These are phyloP conservation scores for Kryphioiulus occultus DNA, from an alignment of 2,888 invertebrate genomes.

Conservation along the genomic window DNA sequence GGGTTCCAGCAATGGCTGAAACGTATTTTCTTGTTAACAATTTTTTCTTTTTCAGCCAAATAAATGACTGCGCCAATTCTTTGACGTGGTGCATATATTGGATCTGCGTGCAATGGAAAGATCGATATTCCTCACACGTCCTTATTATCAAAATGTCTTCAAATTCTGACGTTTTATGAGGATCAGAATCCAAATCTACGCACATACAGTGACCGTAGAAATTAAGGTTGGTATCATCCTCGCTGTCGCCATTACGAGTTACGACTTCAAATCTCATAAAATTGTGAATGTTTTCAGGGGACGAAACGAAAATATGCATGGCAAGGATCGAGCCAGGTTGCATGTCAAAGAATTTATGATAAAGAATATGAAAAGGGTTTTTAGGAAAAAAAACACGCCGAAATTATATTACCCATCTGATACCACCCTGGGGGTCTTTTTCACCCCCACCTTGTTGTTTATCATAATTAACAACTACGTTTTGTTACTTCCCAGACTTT, in stretches of 20 bases:
- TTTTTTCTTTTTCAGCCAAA: neutral
- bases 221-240: neutral
- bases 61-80: slow-evolving; percentile 25
- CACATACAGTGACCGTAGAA: slow-evolving; percentile 11
- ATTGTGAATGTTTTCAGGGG: neutral
- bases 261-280: slow-evolving; percentile 22
- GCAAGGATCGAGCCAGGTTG: neutral
- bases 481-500: too few species aligned
- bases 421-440: neutral
- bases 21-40: neutral
- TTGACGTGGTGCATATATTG: neutral
- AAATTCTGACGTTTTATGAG: neutral
- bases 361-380: neutral
- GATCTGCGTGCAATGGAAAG: neutral
- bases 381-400: neutral
- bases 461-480: too few species aligned
- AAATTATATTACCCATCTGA: neutral
- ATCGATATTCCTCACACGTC: neutral
- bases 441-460: too few species aligned
- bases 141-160: neutral
- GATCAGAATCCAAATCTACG: neutral
- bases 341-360: neutral
- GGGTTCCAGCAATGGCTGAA: neutral
- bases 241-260: neutral
- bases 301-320: neutral